These are phyloP conservation scores for Tauraco hartlaubi DNA, from an alignment of 2,797 vertebrate genomes.

Conservation along the genomic window DNA sequence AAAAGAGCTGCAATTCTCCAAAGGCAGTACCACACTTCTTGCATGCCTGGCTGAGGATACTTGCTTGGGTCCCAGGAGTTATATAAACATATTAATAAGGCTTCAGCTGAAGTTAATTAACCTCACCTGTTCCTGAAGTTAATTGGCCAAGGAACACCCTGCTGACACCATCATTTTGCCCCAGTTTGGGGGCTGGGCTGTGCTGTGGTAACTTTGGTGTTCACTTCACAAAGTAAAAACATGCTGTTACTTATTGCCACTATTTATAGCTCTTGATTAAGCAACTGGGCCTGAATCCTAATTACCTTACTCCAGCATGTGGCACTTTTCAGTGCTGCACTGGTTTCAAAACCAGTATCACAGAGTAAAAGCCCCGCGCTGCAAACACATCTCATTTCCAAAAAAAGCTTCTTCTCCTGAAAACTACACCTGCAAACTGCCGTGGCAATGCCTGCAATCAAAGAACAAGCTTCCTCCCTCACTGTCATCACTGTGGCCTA, in stretches of 20 bases:
- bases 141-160: background rate
- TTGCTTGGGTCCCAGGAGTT: accelerated
- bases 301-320: background rate
- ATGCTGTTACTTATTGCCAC: background rate
- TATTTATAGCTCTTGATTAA: background rate
- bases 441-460: background rate
- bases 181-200: background rate
- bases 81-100: accelerated
- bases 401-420: background rate
- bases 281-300: background rate
- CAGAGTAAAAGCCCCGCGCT: background rate
- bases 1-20: background rate
- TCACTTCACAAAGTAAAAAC: background rate
- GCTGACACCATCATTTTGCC: background rate
- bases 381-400: background rate
- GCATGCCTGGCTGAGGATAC: accelerated
- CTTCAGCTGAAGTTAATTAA: background rate
- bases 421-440: background rate
- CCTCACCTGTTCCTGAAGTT: background rate
- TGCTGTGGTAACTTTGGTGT: background rate
- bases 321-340: background rate
- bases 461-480: background rate
- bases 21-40: accelerated
- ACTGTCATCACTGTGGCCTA: background rate
- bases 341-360: background rate